Conservation (phyloP, 1,140 invertebrate genomes). For the Drosophila dunni region DNA sequence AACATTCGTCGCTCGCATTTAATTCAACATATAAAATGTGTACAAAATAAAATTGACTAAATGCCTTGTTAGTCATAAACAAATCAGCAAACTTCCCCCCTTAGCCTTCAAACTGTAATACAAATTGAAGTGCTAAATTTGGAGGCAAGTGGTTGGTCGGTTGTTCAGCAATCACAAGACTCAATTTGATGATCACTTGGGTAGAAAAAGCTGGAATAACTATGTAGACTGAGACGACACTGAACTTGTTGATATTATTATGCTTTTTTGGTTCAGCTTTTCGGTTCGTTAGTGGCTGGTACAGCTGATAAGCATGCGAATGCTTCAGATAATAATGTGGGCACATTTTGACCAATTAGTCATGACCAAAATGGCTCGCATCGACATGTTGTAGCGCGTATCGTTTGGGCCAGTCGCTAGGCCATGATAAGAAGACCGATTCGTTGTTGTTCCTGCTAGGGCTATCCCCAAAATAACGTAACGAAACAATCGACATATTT, state of each 20-base stretch:
- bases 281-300: neutral
- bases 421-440: slow-evolving; percentile 27
- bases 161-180: slow-evolving; percentile 20
- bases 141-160: slow-evolving; percentile 24
- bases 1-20: slow-evolving; percentile 15
- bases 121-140: slow-evolving; percentile 28
- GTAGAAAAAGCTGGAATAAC: neutral
- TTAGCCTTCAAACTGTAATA: neutral
- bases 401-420: slow-evolving; percentile 20
- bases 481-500: neutral
- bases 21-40: neutral
- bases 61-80: slow-evolving; percentile 24
- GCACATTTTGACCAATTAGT: slow-evolving; percentile 41
- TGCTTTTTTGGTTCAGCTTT: neutral
- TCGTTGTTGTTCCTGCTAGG: neutral
- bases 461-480: slow-evolving; percentile 5
- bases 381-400: neutral
- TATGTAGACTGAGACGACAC: slow-evolving; percentile 9
- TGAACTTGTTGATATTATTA: slow-evolving; percentile 35
- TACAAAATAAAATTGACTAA: slow-evolving; percentile 4
- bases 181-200: slow-evolving; percentile 6
- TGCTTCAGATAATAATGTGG: slow-evolving; percentile 64
- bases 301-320: slow-evolving; percentile 52
- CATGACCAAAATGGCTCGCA: slow-evolving; percentile 15
- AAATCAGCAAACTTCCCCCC: neutral